Evolutionary conservation across 1,140 invertebrate species (phyloP), one percentile per base, ranked within the genome.

Genomic region (Batillaria attramentaria): DNA sequence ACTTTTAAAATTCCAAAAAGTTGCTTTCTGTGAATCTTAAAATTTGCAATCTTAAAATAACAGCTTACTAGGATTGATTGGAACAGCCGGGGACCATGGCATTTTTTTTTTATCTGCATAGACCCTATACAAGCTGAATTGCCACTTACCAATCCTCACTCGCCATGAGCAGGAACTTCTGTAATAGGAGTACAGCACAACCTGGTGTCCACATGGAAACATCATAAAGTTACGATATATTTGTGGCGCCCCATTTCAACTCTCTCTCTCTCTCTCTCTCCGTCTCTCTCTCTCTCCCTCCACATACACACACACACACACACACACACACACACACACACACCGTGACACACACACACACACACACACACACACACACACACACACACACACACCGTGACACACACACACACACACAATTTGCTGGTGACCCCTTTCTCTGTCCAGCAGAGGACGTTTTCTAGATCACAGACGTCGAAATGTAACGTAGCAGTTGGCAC

Each of bases 161-260:
- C 96, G 93, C 96, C 96, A 97, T 0, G 96, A 96, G 88, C 95
- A 96, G 70, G 96, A 97, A 92, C 96, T 97, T 88, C 96, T 93
- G 95, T 95, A 97, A 92, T 97, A 97, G 60, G 96, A 96, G 89
- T 97, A 97, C 50, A 97, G 92, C 90, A 97, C 93, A 86, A 95
- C 95, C 95, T 97, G 81, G n/a, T n/a, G n/a, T n/a, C n/a, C n/a
- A n/a, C n/a, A n/a, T n/a, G n/a, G n/a, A n/a, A n/a, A n/a, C n/a
- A n/a, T n/a, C n/a, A n/a, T n/a, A n/a, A n/a, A n/a, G n/a, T n/a
- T n/a, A n/a, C n/a, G n/a, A n/a, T n/a, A n/a, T n/a, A n/a, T n/a
- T n/a, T n/a, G n/a, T n/a, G n/a, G n/a, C n/a, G n/a, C n/a, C n/a
- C n/a, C n/a, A n/a, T n/a, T n/a, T n/a, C n/a, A n/a, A n/a, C n/a